These are phyloP conservation scores for Probaryconus sp. DNA, from an alignment of 1,140 invertebrate genomes.

Conservation along the genomic window DNA sequence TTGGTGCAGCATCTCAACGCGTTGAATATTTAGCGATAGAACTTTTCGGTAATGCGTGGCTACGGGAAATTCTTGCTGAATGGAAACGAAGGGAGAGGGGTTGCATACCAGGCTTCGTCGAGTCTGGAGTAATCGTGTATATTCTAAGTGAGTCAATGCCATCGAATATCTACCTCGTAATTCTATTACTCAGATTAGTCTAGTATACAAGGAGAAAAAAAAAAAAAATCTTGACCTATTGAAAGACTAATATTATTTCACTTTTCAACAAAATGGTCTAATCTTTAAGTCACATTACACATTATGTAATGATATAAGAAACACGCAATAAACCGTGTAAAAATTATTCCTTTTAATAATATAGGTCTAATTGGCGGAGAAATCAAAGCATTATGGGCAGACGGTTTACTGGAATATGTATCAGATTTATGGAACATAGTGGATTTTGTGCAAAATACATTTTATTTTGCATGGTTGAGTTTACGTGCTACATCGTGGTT, in stretches of 20 bases:
- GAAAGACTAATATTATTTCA: conserved; percentile 24
- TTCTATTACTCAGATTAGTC: conserved; percentile 58
- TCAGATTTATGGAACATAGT: conserved; percentile 98
- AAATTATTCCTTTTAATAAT: neutral
- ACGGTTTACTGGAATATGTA: conserved; percentile 93
- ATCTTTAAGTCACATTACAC: neutral
- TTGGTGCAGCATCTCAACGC: conserved; percentile 89
- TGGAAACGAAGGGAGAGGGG: conserved; percentile 90
- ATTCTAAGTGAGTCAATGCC: conserved; percentile 84
- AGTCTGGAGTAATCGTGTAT: conserved; percentile 89
- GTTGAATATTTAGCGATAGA: conserved; percentile 88
- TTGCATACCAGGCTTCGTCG: conserved; percentile 90
- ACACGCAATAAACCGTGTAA: no score
- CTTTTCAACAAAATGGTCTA: neutral
- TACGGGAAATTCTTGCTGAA: conserved; percentile 82
- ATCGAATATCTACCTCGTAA: conserved; percentile 33
- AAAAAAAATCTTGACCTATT: conserved; percentile 56
- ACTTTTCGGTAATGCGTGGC: conserved; percentile 86
- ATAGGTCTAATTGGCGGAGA: conserved; percentile 94
- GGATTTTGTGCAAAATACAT: conserved; percentile 95
- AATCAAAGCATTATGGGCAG: conserved; percentile 90
- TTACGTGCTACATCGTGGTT: conserved; percentile 87
- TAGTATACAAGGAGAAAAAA: conserved; percentile 25
- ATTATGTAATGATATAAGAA: neutral
- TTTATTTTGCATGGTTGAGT: conserved; percentile 95